phyloP scores from a whole-genome alignment of 92 coral and sea anemone genomes.

The Paramuricea clavata region DNA sequence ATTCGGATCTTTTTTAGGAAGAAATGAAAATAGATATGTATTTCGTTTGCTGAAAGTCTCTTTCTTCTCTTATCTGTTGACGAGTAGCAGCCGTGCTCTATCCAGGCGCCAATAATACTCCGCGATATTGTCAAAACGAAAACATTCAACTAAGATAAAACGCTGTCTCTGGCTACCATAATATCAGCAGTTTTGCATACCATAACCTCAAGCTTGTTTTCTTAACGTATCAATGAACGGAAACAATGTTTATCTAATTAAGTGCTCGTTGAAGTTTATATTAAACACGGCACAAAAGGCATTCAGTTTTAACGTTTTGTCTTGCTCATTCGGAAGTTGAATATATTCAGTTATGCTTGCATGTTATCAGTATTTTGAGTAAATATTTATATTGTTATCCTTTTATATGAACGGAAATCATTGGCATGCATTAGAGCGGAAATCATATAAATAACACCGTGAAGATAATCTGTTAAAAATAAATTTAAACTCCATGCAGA shows the following conservation, averaged over 20 bases:
- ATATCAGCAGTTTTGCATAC: constrained; percentile 23
- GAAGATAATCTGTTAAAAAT: too few species aligned
- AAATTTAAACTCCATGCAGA: not conserved
- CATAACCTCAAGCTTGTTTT: not conserved
- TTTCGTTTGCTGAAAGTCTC: not conserved
- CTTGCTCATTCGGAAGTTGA: not conserved
- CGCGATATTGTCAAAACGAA: constrained; percentile 38
- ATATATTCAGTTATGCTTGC: not conserved
- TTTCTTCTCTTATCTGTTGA: constrained; percentile 23
- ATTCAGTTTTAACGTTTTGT: not conserved
- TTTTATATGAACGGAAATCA: not conserved
- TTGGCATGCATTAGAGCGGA: not conserved
- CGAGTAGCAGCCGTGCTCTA: constrained; percentile 6
- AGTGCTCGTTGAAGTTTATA: not conserved
- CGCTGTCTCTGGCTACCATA: constrained; percentile 26
- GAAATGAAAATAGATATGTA: not conserved
- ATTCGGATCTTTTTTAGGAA: not conserved
- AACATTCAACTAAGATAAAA: constrained; percentile 25
- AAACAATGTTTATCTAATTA: not conserved
- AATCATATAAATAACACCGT: not conserved
- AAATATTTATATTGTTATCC: not conserved
- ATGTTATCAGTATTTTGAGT: not conserved
- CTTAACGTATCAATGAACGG: constrained; percentile 6
- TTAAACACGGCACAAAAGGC: too few species aligned
- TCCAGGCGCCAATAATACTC: constrained; percentile 42